Base-by-base conservation (phyloP, 2,888 invertebrate genomes). In the Xylota sylvarum region DNA sequence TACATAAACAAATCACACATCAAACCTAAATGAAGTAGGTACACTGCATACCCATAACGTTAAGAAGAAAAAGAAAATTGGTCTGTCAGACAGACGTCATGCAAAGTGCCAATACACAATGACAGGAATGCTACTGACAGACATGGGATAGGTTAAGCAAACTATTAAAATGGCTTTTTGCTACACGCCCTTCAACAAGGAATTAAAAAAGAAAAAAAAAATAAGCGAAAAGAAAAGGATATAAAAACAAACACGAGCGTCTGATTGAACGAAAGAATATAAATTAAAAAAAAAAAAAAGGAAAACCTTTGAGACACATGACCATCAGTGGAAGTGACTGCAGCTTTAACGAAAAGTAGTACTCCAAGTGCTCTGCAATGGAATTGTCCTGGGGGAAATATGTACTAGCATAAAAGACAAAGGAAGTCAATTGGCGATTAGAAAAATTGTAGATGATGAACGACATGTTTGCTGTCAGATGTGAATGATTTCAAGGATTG, bases 51-150 rank as follows among this genome's bases (percentile, higher is more conserved):
- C 40, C 55, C n/a, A 48, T 10, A 35, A 9, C 17, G 19, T 67
- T 35, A 58, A 35, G 37, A 9, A 43, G 43, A 43, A 56, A 48
- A 80, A 65, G 72, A 73, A 80, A 80, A 79, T 65, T 72, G 79
- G 37, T 48, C 23, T 73, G 65, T 65, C 80, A 73, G 65, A 32
- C 65, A 80, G 65, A 73, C 72, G 50, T 65, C 72, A 80, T 73
- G 73, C 80, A 60, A 80, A 67, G 65, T 80, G 80, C 65, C 73
- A 73, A 80, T 80, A 73, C 32, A 27, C 37, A 23, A 58, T 67
- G 62, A 30, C 30, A 56, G 40, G 69, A 60, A 12, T 60, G 77
- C 40, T 19, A 46, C 10, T 56, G 70, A 12, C 70, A 56, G 27
- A 23, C 5, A n/a, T 50, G 35, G 19, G 12, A 14, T 56, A 27